Evolutionary conservation across 2,797 vertebrate species (phyloP).

Genomic region (Sebastes paucispinis): DNA sequence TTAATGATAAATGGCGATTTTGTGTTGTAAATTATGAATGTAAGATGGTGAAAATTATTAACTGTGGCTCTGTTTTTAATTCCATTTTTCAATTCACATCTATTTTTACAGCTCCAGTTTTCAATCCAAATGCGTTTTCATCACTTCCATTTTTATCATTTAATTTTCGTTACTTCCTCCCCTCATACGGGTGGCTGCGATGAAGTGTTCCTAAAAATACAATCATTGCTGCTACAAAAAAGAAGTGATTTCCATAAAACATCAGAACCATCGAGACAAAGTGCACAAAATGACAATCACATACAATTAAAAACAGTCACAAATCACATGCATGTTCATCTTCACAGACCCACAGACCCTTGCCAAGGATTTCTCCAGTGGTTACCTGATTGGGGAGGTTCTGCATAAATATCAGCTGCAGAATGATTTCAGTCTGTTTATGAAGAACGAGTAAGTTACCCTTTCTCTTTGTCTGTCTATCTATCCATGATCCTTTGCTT

Average conservation of each 20-base stretch:
- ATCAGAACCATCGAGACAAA: neutral
- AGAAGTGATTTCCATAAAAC: neutral
- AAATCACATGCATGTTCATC: neutral
- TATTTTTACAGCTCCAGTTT: too few species aligned
- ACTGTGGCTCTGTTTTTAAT: too few species aligned
- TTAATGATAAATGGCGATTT: too few species aligned
- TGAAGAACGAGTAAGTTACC: constrained; percentile 86
- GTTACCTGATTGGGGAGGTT: constrained; percentile 93
- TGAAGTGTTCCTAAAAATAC: constrained; percentile 35
- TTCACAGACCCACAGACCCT: constrained; percentile 85
- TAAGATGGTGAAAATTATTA: too few species aligned
- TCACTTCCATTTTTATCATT: too few species aligned
- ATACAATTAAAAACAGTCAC: neutral
- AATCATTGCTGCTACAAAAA: neutral
- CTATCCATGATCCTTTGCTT: neutral
- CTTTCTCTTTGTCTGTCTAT: neutral
- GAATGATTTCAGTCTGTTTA: constrained; percentile 90
- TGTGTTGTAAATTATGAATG: too few species aligned
- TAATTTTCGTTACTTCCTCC: too few species aligned
- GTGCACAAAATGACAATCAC: neutral
- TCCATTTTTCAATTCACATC: too few species aligned
- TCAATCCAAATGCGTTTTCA: too few species aligned
- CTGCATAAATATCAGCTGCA: constrained; percentile 91
- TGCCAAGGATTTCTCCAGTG: constrained; percentile 88
- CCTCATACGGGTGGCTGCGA: neutral